Conservation (phyloP, 2,113 vertebrate genomes). For the Gymnogyps californianus region DNA sequence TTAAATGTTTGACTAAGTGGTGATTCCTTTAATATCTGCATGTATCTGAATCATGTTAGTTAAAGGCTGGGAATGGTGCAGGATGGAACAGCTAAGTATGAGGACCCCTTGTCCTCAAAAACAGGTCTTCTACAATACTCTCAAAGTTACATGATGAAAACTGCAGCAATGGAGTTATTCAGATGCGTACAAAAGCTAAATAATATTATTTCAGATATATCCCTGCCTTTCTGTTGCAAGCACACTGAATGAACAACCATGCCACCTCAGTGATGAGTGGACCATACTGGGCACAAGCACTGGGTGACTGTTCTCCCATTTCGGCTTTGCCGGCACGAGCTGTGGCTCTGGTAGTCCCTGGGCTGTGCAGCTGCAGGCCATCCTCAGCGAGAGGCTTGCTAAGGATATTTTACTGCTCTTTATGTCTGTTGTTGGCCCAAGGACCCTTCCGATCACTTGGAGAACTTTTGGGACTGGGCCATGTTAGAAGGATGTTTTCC, state of each 20-base stretch:
- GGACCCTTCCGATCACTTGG: neutral
- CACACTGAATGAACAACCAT: neutral
- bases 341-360: neutral
- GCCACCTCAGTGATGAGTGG: accelerated
- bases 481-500: neutral
- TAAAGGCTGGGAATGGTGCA: neutral
- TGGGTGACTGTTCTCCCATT: neutral
- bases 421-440: neutral
- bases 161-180: neutral
- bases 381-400: neutral
- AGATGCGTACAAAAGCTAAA: neutral
- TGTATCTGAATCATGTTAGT: neutral
- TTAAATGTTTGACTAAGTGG: neutral
- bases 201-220: neutral
- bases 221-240: neutral
- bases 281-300: neutral
- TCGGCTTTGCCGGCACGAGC: neutral
- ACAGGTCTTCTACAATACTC: neutral
- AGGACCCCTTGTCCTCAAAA: neutral
- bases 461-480: neutral
- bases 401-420: neutral
- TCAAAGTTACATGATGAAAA: neutral
- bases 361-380: neutral
- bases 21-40: neutral
- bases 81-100: neutral